Evolutionary conservation across 2,797 vertebrate species (phyloP).

Genomic region (Tachyglossus aculeatus): DNA sequence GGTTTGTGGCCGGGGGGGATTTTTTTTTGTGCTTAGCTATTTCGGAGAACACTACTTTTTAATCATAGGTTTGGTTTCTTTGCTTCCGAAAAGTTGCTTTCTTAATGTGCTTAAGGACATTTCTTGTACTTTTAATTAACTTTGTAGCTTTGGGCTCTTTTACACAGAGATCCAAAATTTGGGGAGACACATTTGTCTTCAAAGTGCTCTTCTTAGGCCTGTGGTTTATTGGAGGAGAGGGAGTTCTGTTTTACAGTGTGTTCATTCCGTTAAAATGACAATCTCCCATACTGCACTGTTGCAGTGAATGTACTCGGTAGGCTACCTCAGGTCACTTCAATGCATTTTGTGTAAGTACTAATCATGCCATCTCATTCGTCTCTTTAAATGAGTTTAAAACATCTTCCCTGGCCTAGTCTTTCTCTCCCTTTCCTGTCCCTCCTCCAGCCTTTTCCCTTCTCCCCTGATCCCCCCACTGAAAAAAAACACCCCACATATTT

Average conservation of each 20-base stretch:
- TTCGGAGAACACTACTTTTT: conserved; percentile 45
- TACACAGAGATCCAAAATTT: conserved; percentile 15
- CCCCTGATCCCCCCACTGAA: not conserved
- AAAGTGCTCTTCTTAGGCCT: conserved; percentile 19
- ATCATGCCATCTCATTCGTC: conserved; percentile 15
- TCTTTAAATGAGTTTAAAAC: conserved; percentile 46
- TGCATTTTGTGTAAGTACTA: conserved; percentile 21
- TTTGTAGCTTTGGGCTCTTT: conserved; percentile 1
- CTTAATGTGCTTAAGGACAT: conserved; percentile 35
- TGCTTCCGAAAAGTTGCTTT: conserved; percentile 40
- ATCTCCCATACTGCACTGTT: conserved; percentile 43
- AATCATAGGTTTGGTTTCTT: conserved; percentile 22
- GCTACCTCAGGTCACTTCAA: conserved; percentile 58
- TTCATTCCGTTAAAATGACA: conserved; percentile 19
- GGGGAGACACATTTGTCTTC: conserved; percentile 29
- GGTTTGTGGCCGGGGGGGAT: conserved; percentile 6
- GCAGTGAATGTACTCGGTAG: conserved; percentile 35
- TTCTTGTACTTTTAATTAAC: conserved; percentile 28
- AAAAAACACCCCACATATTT: not conserved
- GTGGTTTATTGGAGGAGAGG: not conserved
- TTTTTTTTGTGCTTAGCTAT: conserved; percentile 27
- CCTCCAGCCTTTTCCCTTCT: not conserved
- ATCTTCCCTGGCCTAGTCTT: no score
- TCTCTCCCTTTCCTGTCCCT: no score
- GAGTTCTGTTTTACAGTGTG: conserved; percentile 4